Percentiles rank a stretch among this genome's conserved stretches.
These are phyloP conservation scores for Xerus rutilus DNA, from an alignment of 2,797 vertebrate genomes.

Conservation along the genomic window DNA sequence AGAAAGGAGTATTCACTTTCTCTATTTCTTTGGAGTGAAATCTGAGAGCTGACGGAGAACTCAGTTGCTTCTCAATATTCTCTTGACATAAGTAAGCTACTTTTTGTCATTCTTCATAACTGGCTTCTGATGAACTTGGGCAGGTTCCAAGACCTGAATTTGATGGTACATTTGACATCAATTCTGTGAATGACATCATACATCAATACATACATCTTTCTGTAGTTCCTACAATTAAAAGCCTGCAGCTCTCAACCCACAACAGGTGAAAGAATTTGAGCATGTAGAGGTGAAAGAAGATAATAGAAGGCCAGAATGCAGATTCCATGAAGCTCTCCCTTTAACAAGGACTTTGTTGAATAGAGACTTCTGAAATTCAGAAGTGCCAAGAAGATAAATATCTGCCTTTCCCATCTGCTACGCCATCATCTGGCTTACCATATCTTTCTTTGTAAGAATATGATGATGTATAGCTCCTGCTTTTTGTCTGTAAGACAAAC, in stretches of 20 bases:
- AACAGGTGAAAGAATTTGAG: neutral
- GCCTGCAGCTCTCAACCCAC: neutral
- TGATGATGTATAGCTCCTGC: too few relatives aligned
- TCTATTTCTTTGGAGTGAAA: neutral
- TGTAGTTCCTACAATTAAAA: neutral
- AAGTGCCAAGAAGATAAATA: neutral
- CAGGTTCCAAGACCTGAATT: neutral
- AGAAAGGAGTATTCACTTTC: neutral
- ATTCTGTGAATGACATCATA: neutral
- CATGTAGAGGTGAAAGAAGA: neutral
- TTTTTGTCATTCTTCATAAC: neutral
- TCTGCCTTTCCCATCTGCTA: neutral
- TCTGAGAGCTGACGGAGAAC: neutral
- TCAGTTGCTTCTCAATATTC: neutral
- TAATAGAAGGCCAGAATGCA: too few relatives aligned
- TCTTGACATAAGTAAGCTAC: neutral
- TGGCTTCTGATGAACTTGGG: neutral
- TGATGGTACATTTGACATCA: neutral
- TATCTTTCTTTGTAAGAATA: neutral
- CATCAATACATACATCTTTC: neutral
- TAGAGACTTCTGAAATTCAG: neutral
- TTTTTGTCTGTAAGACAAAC: neutral
- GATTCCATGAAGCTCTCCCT: neutral
- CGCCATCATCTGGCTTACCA: neutral
- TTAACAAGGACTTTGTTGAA: neutral